Evolutionary conservation across 1,140 invertebrate species (phyloP).

Genomic region (Penaeus indicus): DNA sequence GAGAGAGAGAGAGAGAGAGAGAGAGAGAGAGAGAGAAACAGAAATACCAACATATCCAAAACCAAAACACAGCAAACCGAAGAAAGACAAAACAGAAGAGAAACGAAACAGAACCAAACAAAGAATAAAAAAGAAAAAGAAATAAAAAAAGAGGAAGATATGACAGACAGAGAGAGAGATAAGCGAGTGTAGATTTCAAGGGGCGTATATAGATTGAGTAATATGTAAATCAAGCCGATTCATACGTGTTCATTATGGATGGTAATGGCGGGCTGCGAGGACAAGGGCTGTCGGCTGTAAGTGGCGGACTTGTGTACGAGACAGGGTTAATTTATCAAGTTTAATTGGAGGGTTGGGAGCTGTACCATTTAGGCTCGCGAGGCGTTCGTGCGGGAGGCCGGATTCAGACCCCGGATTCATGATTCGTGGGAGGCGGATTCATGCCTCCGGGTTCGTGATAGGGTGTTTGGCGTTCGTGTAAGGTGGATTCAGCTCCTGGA

Average conservation of each 20-base stretch:
- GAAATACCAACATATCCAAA: too few species aligned
- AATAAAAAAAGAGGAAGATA: too few species aligned
- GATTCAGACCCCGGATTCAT: too few species aligned
- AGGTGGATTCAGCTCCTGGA: too few species aligned
- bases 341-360: neutral
- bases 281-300: conserved; percentile 2
- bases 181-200: neutral
- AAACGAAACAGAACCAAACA: neutral
- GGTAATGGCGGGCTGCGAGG: conserved; percentile 4
- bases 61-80: neutral
- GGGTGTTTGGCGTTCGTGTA: too few species aligned
- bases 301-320: neutral
- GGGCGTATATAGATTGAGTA: conserved; percentile 20
- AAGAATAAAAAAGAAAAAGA: too few species aligned
- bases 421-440: too few species aligned
- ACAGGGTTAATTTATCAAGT: conserved; percentile 16
- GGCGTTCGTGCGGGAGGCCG: neutral
- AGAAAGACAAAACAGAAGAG: neutral
- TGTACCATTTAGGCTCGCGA: conserved; percentile 18
- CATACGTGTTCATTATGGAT: conserved; percentile 25
- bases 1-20: too few species aligned
- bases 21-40: too few species aligned
- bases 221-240: conserved; percentile 21
- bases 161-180: neutral
- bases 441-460: too few species aligned